Evolutionary conservation across 1,140 invertebrate genomes (phyloP), one percentile per base, ranked within the genome.

Genomic region (Chymomyza costata): DNA sequence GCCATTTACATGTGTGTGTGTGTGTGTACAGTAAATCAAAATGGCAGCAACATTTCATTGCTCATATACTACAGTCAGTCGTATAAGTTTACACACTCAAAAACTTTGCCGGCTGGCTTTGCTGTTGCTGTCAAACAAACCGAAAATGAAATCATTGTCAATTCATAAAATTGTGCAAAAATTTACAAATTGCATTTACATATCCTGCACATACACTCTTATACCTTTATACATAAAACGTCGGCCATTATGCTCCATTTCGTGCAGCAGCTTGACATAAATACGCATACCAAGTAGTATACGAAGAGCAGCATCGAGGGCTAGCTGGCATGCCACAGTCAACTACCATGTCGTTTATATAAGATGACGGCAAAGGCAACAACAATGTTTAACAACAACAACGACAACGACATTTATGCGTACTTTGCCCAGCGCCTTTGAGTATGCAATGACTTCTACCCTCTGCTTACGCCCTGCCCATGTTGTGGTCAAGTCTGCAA

Each of bases 91-190:
- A 58, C 52, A 65, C 45, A 58, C 70, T 48, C 25, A 25, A 41
- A 50, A 41, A 56, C 7, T 34, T 51, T 52, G 44, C 21, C 14
- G 21, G 57, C 47, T 43, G 40, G 6, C 8, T 3, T 21, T 45
- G 43, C 25, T 45, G 16, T 28, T 45, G 43, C 66, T 70, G 71
- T 70, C 66, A 76, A 71, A 66, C 70, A 76, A 71, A 78, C 71
- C 58, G 57, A 78, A 71, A 78, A 78, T 78, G 71, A 78, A 78
- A 78, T 78, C 71, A 78, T 80, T 78, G 71, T 78, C 71, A 78
- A 78, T 78, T 78, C 71, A 80, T 78, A 78, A 78, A 80, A 78
- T 51, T 70, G 65, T 56, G 63, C 66, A 80, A 71, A 63, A 80
- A 71, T 78, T 59, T 78, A 63, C 71, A 78, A 78, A 78, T 78